Evolutionary conservation across 2,888 invertebrate genomes (phyloP).

Genomic region (Drosophila merina): DNA sequence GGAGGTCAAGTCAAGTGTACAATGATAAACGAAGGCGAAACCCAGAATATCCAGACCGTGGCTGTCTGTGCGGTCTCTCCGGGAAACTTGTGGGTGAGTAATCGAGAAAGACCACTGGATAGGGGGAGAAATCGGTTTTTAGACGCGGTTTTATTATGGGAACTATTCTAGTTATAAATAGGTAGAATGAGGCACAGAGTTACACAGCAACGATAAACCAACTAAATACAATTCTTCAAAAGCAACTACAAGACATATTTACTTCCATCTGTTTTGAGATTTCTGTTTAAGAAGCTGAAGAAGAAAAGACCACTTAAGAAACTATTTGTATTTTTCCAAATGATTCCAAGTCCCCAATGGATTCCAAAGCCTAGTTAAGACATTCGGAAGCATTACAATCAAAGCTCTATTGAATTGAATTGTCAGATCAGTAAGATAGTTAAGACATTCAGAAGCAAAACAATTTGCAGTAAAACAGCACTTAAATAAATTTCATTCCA

Average conservation of each 20-base stretch:
- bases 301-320: slow-evolving; percentile 4
- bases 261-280: too few relatives aligned
- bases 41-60: slow-evolving; percentile 7
- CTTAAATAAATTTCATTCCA: slow-evolving; percentile 45
- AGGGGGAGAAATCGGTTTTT: background rate
- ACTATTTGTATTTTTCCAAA: slow-evolving; percentile 4
- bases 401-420: slow-evolving; percentile 24
- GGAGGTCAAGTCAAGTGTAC: slow-evolving; percentile 81
- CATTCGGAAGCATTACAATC: slow-evolving; percentile 44
- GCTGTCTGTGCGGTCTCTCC: slow-evolving; percentile 31
- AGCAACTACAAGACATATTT: too few relatives aligned
- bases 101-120: slow-evolving; percentile 17
- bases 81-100: slow-evolving; percentile 34
- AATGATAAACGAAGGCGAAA: slow-evolving; percentile 59
- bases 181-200: background rate
- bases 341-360: slow-evolving; percentile 6
- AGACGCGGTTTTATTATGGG: background rate
- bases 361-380: slow-evolving; percentile 8
- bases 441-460: slow-evolving; percentile 66
- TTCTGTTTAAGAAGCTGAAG: background rate
- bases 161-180: background rate
- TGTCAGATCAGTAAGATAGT: slow-evolving; percentile 33
- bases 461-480: slow-evolving; percentile 71
- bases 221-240: too few relatives aligned
- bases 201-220: too few relatives aligned